Evolutionary conservation across 1,140 invertebrate genomes (phyloP), one percentile per base, ranked within the genome.

Genomic region (Sarcophaga bullata): DNA sequence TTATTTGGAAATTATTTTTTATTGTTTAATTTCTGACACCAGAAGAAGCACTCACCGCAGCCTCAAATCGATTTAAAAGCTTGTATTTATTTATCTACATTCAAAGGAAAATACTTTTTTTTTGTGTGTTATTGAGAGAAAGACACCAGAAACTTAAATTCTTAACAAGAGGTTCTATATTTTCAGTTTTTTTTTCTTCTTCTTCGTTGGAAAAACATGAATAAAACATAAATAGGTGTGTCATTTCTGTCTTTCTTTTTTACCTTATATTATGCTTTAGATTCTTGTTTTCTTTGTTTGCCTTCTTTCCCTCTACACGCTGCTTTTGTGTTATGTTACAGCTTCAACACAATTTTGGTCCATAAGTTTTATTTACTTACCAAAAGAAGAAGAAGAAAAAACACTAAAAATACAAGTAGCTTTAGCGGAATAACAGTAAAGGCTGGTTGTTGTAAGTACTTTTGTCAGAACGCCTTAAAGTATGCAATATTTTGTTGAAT

Each of bases 401-500:
- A 58, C 0, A 58, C 62, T 15, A 58, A 58, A 37, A 13, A 58
- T 4, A 58, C 62, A 25, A 25, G 17, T 68, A 68, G 62, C 19
- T 19, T n/a, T 68, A 25, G 62, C 19, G n/a, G n/a, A n/a, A n/a
- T n/a, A n/a, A n/a, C n/a, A 68, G 62, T 68, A 68, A 19, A 19
- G 17, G 17, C n/a, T 25, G 9, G 50, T 52, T 52, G 8, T 52
- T 52, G 9, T 52, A 10, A 52, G 13, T 13, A 52, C 13, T 52
- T 52, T 52, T 10, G 9, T 10, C 13, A 68, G 8, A 68, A 68
- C n/a, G 62, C 62, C 62, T 68, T 68, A 68, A 68, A 68, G 62
- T 68, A 68, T 68, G 17, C 62, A 68, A 75, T 52, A 54, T 68
- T 75, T 19, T 75, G 73, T 54, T 75, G 72, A 82, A 82, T 73